These are phyloP conservation scores for Himalopsyche tibetana DNA, from an alignment of 2,888 invertebrate species.

Conservation along the genomic window DNA sequence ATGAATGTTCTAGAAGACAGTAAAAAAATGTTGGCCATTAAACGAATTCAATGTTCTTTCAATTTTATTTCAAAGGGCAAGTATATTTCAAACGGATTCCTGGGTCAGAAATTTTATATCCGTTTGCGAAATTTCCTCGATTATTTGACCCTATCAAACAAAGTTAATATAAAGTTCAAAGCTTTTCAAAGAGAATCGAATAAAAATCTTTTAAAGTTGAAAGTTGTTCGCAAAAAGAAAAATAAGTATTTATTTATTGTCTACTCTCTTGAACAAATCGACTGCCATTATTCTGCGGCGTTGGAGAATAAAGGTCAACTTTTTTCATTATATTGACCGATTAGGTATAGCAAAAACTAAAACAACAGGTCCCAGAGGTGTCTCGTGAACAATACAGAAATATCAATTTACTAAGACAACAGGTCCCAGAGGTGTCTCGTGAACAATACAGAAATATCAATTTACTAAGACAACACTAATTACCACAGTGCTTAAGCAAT, in stretches of 20 bases:
- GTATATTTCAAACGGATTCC: background rate
- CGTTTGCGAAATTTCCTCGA: background rate
- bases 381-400: background rate
- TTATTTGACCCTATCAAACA: background rate
- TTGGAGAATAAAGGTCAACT: background rate
- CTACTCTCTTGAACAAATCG: background rate
- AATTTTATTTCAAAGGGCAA: background rate
- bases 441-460: background rate
- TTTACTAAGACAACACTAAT: too few relatives aligned
- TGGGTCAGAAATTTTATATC: background rate
- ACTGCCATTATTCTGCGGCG: constrained; percentile 5
- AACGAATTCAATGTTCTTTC: too few relatives aligned
- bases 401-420: too few relatives aligned
- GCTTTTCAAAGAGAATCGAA: too few relatives aligned
- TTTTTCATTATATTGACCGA: constrained; percentile 28
- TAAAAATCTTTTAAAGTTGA: background rate
- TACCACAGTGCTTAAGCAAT: too few relatives aligned
- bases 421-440: background rate
- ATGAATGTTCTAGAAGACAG: too few relatives aligned
- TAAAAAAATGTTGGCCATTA: too few relatives aligned
- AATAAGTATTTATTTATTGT: constrained; percentile 12
- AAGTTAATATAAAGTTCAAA: background rate
- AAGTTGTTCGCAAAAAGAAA: background rate
- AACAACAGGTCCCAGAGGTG: background rate
- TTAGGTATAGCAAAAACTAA: constrained; percentile 3